phyloP scores from a whole-genome alignment of 2,113 vertebrate genomes.

The Aldabrachelys gigantea region DNA sequence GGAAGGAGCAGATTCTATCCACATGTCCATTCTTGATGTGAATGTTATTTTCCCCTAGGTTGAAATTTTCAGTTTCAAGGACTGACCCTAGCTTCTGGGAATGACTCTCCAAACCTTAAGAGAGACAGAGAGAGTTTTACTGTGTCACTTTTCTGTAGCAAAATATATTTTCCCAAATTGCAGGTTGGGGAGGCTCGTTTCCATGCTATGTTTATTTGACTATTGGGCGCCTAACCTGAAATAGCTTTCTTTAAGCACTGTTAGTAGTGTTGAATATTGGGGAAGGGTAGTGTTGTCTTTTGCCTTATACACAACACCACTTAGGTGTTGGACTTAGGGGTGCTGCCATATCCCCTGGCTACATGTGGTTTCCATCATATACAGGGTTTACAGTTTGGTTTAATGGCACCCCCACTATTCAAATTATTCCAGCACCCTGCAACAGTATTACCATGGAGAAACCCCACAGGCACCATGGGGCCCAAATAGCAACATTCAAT shows the following conservation, averaged over 20 bases:
- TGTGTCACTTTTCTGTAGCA: neutral
- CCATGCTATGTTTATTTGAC: neutral
- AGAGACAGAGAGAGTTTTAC: neutral
- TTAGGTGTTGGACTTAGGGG: too few relatives aligned
- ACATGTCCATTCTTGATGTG: neutral
- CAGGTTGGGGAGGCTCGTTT: neutral
- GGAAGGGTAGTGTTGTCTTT: neutral
- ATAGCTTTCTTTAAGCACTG: neutral
- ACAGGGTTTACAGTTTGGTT: too few relatives aligned
- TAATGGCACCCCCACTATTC: too few relatives aligned
- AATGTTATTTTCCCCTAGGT: neutral
- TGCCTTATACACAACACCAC: neutral
- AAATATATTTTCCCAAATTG: neutral
- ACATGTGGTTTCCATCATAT: too few relatives aligned
- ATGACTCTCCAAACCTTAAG: neutral
- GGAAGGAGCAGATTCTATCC: neutral
- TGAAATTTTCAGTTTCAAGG: neutral
- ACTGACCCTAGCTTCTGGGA: neutral
- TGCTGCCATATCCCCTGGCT: too few relatives aligned
- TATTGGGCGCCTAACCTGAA: neutral
- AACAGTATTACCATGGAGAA: neutral
- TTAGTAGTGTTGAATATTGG: neutral
- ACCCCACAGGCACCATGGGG: neutral
- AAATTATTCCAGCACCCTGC: too few relatives aligned
- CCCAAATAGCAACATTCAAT: neutral